Base-by-base conservation (phyloP, 2,797 vertebrate species). In the Mastacembelus armatus region DNA sequence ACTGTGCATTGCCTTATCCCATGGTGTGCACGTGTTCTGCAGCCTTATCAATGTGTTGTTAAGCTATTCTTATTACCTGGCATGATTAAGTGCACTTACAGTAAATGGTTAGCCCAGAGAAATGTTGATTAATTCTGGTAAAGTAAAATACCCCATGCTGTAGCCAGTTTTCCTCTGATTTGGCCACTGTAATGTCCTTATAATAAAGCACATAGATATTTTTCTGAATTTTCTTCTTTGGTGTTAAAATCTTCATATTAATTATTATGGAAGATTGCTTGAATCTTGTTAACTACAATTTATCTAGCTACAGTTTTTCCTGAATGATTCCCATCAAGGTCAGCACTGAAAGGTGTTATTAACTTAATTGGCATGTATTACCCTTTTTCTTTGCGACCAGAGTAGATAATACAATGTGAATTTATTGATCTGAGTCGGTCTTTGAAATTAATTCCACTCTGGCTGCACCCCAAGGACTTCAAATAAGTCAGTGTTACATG, bases 371-470 rank as follows among this genome's bases (percentile, higher is more conserved):
- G 16, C 42, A 61, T 71, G 33, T n/a, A 72, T 84, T 67, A 58
- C 60, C 44, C 29, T 65, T 56, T 64, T 66, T 75, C 43, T 55
- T 65, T 47, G 24, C 19, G 64, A 62, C 63, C 12, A 32, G 58
- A 55, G 39, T 27, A 42, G 74, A 85, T 70, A 80, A 81, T 56
- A 75, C 60, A 68, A 71, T 84, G 77, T 78, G 66, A 78, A 77
- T 70, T 29, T 81, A 86, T 88, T 66, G 81, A 89, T 87, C 74
- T 14, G 55, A 81, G 43, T 61, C 44, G 45, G 71, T 67, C 47
- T 44, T 24, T 70, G 44, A 78, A 83, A 81, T 78, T 2, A 78
- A 81, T 85, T 85, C 74, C 51, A 49, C 36, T 48, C 66, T 77
- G 78, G 77, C 83, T 57, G 43, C n/a, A 57, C 38, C 36, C 72